phyloP scores from a whole-genome alignment of 2,113 vertebrate species.

The Tamias sibiricus region DNA sequence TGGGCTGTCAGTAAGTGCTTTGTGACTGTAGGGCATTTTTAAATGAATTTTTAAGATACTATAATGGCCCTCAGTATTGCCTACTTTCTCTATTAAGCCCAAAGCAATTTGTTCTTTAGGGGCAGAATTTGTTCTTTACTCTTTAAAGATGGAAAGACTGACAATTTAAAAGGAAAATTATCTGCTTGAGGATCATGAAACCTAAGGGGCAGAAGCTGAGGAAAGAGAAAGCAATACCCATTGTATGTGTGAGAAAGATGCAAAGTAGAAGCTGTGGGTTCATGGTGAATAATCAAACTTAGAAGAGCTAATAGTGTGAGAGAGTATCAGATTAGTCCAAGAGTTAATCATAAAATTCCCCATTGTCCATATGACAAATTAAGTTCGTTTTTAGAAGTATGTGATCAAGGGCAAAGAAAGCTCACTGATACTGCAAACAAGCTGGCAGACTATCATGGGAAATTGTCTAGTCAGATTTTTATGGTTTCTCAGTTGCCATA shows the following conservation, averaged over 20 bases:
- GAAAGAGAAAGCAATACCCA: not conserved
- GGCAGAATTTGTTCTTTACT: not conserved
- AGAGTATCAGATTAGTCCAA: not conserved
- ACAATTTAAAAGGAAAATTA: not conserved
- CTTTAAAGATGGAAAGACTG: not conserved
- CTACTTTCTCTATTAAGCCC: not conserved
- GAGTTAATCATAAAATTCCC: not conserved
- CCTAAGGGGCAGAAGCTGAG: not conserved
- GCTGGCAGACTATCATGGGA: not conserved
- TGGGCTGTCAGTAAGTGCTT: not conserved
- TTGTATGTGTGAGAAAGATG: not conserved
- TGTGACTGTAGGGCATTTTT: too few relatives aligned
- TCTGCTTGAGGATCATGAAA: not conserved
- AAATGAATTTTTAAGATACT: not conserved
- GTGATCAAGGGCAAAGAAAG: not conserved
- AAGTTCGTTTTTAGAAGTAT: not conserved
- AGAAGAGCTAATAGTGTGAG: not conserved
- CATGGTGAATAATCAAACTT: not conserved
- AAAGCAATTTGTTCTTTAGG: not conserved
- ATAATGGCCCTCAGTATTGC: too few relatives aligned
- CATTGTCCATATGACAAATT: not conserved
- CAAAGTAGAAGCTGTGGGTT: not conserved
- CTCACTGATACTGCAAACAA: not conserved
- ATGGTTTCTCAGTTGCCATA: not conserved
- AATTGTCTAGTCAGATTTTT: not conserved